phyloP scores from a whole-genome alignment of 2,888 invertebrate genomes.

The Furcula furcula region DNA sequence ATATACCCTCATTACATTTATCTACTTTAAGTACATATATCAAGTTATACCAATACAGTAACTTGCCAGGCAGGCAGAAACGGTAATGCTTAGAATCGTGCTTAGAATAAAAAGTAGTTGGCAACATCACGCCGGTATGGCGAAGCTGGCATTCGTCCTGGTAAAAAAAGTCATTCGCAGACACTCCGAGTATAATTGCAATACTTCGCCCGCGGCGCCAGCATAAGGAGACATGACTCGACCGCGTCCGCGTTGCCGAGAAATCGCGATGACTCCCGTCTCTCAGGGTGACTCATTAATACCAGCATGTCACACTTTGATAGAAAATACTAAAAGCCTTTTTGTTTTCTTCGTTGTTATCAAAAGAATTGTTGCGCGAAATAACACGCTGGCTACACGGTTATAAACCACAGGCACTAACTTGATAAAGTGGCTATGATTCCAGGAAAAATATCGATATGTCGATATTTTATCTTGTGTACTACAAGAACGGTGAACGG shows the following conservation, averaged over 20 bases:
- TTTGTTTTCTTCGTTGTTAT: too few relatives aligned
- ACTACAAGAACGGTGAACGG: too few relatives aligned
- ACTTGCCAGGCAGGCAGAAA: conserved; percentile 8
- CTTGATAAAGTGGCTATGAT: too few relatives aligned
- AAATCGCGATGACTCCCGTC: conserved; percentile 38
- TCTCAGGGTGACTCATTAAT: conserved; percentile 34
- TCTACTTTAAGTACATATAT: neutral
- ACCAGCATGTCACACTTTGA: conserved; percentile 1
- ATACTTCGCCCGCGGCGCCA: conserved; percentile 42
- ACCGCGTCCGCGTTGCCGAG: conserved; percentile 21
- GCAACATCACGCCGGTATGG: conserved; percentile 16
- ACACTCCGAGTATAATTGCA: conserved; percentile 42
- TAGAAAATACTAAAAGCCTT: neutral
- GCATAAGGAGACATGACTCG: conserved; percentile 35
- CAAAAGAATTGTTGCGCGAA: too few relatives aligned
- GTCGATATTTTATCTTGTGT: too few relatives aligned
- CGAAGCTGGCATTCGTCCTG: conserved; percentile 19
- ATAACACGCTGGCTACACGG: too few relatives aligned
- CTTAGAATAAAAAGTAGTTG: conserved; percentile 31
- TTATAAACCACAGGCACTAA: too few relatives aligned
- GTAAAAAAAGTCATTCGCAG: conserved; percentile 28
- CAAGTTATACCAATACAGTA: conserved; percentile 1
- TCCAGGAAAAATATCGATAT: too few relatives aligned
- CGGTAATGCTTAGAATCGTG: conserved; percentile 22
- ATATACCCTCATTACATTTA: neutral